Evolutionary conservation across 2,888 invertebrate species (phyloP), one percentile per base, ranked within the genome.

Genomic region (Altica lythri): DNA sequence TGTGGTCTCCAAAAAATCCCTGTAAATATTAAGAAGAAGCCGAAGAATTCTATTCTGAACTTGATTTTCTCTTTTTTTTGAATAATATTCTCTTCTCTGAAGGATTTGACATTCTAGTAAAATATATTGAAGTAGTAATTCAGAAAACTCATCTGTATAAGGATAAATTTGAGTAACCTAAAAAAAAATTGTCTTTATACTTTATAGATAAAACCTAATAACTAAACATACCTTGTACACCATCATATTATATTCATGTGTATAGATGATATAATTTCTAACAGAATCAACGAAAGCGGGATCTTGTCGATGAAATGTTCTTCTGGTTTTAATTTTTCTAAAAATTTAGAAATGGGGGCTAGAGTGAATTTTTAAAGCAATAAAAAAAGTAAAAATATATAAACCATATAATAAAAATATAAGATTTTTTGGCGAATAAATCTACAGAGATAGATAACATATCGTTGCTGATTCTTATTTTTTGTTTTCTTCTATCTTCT

Each of bases 61-160:
- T 29, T 32, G 6, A 6, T 40, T 37, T 55, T 63, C 62, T n/a
- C 42, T 42, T 17, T 12, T 47, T 13, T 37, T 29, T 27, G 37
- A 49, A 27, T 46, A 48, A 25, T 53, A 47, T 14, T 45, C 25
- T 30, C 38, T 47, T 45, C 58, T 49, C 44, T 63, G 62, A 5
- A 71, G 61, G 14, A 66, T 63, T 44, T 65, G 63, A 38, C 61
- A 66, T 59, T 71, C 69, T 55, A 71, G 55, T 46, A 66, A 59
- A 17, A 70, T 60, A 57, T 70, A 71, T 34, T 60, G 60, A 16
- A 65, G 55, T 47, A 71, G 56, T 13, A 71, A 42, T 30, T 56
- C 55, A 30, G 61, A 46, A 9, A 67, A 57, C 44, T 62, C 59
- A 35, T 53, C 55, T 18, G 61, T 59, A 43, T 57, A 53, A 1